Evolutionary conservation across 2,888 invertebrate species (phyloP), one percentile per base, ranked within the genome.

Genomic region (Eupithecia pulchellata): DNA sequence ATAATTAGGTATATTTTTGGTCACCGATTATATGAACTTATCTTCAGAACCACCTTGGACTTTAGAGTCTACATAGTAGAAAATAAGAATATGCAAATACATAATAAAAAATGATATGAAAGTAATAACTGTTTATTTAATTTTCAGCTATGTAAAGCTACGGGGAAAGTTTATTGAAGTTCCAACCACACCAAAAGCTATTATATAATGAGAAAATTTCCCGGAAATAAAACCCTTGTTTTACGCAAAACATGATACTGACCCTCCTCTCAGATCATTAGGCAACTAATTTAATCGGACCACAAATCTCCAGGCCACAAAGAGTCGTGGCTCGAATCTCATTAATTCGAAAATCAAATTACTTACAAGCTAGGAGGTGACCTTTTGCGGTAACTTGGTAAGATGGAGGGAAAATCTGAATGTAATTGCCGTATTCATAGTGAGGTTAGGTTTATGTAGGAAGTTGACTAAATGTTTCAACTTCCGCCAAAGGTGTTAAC

Each of bases 251-350:
- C 36, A 71, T 68, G 76, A 74, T 71, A 74, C 74, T 64, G 67
- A 74, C 68, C 78, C 79, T 69, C 83, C 82, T 82, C 84, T 84
- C 81, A 82, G 81, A 83, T 86, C 89, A 88, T 89, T 88, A 89
- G 82, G 85, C 82, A 80, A 81, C 82, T 89, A 89, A 91, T 90
- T 89, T 85, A 86, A 89, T 89, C 84, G 84, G 76, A 79, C 78
- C 74, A 75, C 81, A 82, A 82, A 82, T 85, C 80, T 79, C 80
- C 77, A 78, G 80, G 77, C 73, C 81, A 72, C 78, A 70, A 66
- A 68, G 79, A 78, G 74, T 78, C 81, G 81, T 81, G 84, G 82
- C 79, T 74, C 75, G 83, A 87, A 89, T 85, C 84, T 86, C 86
- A 89, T 91, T 91, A 88, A 57, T 64, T 69, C 61, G 14, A 60